Percentiles rank a stretch among this genome's conserved stretches.
Conservation (phyloP, 2,888 invertebrate species). For the Trachelus iudaicus region DNA sequence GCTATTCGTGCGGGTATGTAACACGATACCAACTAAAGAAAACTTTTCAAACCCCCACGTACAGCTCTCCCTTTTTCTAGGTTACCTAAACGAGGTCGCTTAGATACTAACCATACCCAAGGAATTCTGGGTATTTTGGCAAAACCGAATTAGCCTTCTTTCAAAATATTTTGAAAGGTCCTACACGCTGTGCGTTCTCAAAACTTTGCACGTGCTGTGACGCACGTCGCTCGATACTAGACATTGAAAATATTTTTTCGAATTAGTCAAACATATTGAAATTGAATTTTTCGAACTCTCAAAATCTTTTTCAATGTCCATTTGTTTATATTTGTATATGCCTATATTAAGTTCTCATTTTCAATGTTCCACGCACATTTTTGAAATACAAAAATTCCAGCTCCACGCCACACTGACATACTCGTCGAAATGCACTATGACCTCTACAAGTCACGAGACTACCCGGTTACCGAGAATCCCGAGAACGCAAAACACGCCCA, state of each 20-base stretch:
- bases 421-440: background rate
- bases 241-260: background rate
- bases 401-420: background rate
- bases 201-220: background rate
- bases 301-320: background rate
- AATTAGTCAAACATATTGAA: background rate
- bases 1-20: slow-evolving; percentile 8
- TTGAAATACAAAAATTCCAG: background rate
- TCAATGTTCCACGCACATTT: background rate
- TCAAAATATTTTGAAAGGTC: background rate
- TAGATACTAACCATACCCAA: background rate
- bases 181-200: background rate
- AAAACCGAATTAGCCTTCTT: background rate
- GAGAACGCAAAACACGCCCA: background rate
- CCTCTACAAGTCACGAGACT: background rate
- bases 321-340: background rate
- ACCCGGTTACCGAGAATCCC: background rate
- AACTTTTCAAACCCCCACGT: background rate
- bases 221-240: background rate
- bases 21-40: slow-evolving; percentile 12
- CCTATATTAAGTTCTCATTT: background rate
- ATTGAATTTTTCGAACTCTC: no score
- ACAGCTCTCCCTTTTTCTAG: background rate
- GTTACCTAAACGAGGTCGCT: background rate
- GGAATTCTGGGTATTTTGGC: background rate